Base-by-base conservation (phyloP, 2,797 vertebrate genomes). In the Odontamblyopus lacepedii region DNA sequence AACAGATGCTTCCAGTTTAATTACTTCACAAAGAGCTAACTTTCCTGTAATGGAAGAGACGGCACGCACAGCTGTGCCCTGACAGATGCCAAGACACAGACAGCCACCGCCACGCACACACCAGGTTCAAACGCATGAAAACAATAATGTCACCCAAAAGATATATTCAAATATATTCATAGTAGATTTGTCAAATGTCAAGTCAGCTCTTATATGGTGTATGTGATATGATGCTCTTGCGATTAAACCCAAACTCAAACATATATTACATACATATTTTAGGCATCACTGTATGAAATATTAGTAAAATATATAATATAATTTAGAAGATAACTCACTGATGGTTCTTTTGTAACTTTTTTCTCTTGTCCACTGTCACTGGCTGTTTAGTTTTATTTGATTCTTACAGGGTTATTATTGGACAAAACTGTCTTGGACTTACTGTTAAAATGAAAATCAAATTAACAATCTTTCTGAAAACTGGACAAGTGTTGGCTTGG, bases 1-100 rank as follows among this genome's bases (percentile, higher is more conserved):
- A 87, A 72, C 89, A 91, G 86, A 88, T 87, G 85, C 81, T 83
- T 88, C 82, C 80, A 76, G 78, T 87, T 92, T 90, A 91, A 92
- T 92, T 87, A 89, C 73, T 84, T 85, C 81, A 85, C 86, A 85
- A 84, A 80, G 74, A 83, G 79, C 81, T 78, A 78, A 85, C 77
- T 80, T 80, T 79, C 32, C 81, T 67, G 83, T 92, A 89, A 91
- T 91, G 83, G 86, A 88, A 79, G 76, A 76, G 73, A 80, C 70
- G 63, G 71, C 69, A 69, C 18, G 51, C 86, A 80, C 92, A 93
- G 91, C 92, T 93, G 92, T 81, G 91, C 73, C 87, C 87, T 77
- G 70, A 57, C 15, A 65, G 78, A 75, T 79, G 83, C 85, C 85
- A 81, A 85, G 75, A 64, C 77, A 69, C 71, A 59, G 76, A 77